These are phyloP conservation scores for Amphimallon solstitiale DNA, from an alignment of 2,888 invertebrate genomes.

Conservation along the genomic window DNA sequence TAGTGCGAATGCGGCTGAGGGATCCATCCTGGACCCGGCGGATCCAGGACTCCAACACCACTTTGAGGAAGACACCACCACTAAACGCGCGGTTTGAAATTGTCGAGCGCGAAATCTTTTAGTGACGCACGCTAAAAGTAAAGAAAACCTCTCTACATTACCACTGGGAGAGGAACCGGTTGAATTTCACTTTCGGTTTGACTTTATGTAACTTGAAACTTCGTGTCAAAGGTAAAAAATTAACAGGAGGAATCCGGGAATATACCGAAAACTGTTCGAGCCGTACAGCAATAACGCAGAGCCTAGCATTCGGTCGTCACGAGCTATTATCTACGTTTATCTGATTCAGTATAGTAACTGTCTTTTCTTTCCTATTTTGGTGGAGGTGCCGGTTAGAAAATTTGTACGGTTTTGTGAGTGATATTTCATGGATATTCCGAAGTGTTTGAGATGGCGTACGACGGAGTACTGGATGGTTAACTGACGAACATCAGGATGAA, in stretches of 20 bases:
- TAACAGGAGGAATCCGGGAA: not conserved
- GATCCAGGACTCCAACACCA: constrained; percentile 61
- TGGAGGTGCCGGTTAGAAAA: not conserved
- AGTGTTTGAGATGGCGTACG: constrained; percentile 41
- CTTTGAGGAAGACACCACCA: constrained; percentile 35
- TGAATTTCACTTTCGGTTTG: not conserved
- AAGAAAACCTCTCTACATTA: not conserved
- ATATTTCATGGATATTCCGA: not conserved
- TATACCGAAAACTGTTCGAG: not conserved
- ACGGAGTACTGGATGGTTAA: constrained; percentile 48
- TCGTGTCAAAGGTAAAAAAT: constrained; percentile 24
- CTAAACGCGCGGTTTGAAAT: too few species aligned
- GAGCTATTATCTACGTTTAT: not conserved
- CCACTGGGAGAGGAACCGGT: not conserved
- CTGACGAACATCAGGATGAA: constrained; percentile 18
- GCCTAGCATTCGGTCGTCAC: constrained; percentile 21
- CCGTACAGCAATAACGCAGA: not conserved
- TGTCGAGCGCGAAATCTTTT: constrained; percentile 7
- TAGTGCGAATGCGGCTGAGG: constrained; percentile 55
- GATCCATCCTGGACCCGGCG: constrained; percentile 63
- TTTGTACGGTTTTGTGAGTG: not conserved
- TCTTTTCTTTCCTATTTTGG: not conserved
- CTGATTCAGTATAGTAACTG: not conserved
- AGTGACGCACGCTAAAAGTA: not conserved
- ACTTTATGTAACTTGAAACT: not conserved